Percentiles rank a stretch among this genome's conserved stretches.
phyloP scores from a whole-genome alignment of 2,888 invertebrate genomes.

The Biston betularia region DNA sequence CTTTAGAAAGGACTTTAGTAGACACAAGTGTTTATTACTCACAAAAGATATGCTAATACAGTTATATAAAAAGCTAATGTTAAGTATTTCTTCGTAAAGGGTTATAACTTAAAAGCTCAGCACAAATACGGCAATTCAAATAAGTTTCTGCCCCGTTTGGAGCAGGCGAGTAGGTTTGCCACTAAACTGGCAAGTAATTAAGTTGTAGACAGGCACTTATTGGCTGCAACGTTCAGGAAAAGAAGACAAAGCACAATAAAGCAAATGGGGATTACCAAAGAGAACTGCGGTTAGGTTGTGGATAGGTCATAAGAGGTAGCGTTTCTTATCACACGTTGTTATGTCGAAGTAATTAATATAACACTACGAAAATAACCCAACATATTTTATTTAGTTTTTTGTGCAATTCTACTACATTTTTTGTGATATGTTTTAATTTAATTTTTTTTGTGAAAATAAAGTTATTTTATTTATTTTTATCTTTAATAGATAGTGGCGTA shows the following conservation, averaged over 20 bases:
- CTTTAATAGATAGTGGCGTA: not conserved
- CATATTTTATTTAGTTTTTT: too few species aligned
- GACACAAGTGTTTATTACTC: slow-evolving; percentile 6
- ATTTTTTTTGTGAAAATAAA: too few species aligned
- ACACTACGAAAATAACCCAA: too few species aligned
- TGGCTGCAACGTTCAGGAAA: slow-evolving; percentile 34
- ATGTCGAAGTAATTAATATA: too few species aligned
- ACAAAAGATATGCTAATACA: slow-evolving; percentile 11
- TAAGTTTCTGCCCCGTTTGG: slow-evolving; percentile 9
- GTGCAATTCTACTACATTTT: too few species aligned
- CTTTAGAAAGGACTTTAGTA: slow-evolving; percentile 2
- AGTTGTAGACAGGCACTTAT: slow-evolving; percentile 28
- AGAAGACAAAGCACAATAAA: slow-evolving; percentile 38
- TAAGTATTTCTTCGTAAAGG: slow-evolving; percentile 12
- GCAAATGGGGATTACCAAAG: slow-evolving; percentile 36
- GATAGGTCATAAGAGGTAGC: slow-evolving; percentile 1
- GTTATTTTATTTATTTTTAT: too few species aligned
- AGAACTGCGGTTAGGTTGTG: slow-evolving; percentile 5
- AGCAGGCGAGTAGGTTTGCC: slow-evolving; percentile 16
- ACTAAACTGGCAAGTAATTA: slow-evolving; percentile 32
- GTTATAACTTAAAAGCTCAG: not conserved
- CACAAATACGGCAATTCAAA: slow-evolving; percentile 11
- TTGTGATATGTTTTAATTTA: too few species aligned
- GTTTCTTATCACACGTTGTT: not conserved
- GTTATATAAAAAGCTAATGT: slow-evolving; percentile 12